Evolutionary conservation across 1,140 invertebrate species (phyloP), one percentile per base, ranked within the genome.

Genomic region (Drosophila hydei): DNA sequence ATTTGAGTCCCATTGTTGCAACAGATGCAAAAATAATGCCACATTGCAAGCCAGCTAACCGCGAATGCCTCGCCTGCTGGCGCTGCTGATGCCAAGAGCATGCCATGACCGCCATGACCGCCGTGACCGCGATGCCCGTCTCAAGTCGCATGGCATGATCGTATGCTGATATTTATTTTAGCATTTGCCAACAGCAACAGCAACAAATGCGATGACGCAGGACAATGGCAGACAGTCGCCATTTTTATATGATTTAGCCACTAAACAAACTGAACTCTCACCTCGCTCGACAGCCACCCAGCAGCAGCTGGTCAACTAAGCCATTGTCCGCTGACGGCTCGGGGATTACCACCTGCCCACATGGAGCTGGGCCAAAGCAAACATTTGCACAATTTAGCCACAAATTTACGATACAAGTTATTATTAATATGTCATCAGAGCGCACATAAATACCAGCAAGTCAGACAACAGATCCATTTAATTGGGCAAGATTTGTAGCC

Each of bases 361-460:
- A 60, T 58, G 19, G n/a, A 36, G 51, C 25, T 21, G 27, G 11
- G 43, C 51, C 70, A 69, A 69, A 67, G 23, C 14, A 59, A 72
- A 59, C 36, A 65, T 72, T 72, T 65, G 33, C 70, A 72, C 63
- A 72, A 72, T 71, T 42, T 71, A 43, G 68, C 19, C 27, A 42
- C 36, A 63, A 90, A 90, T 90, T 90, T 90, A 90, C 79, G 88
- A 90, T 88, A 90, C 77, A 84, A 88, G 75, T 90, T 89, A 90
- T 90, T 89, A 90, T 85, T 89, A 90, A 90, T 90, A 81, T 90
- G 89, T 90, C 89, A 90, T 90, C 75, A 63, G 67, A 70, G 87
- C 59, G 59, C 38, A 63, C 62, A 78, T 63, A 75, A 65, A 77
- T 58, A 65, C 45, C 56, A 50, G 5, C 33, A 33, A 67, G 62